A percentile compares a stretch with the other conserved stretches of the same genome.
Conservation (phyloP, 92 coral and sea anemone species). For the Paramuricea clavata region DNA sequence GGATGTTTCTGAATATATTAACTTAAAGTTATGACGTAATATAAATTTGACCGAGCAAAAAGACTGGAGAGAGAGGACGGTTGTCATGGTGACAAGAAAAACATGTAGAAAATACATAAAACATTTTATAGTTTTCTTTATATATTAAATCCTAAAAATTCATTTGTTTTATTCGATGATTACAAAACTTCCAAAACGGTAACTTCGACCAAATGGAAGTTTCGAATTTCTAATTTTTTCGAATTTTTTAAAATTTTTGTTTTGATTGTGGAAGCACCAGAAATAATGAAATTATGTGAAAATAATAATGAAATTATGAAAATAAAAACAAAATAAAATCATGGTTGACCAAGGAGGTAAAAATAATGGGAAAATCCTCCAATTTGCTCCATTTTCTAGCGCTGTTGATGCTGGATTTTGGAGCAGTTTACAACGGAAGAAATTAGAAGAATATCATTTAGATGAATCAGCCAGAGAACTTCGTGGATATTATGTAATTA, state of each 20-base stretch:
- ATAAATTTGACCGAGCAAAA: no score
- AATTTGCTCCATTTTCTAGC: conserved; percentile 95
- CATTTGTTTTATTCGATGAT: no score
- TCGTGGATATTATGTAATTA: conserved; percentile 87
- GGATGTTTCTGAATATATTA: neutral
- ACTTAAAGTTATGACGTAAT: no score
- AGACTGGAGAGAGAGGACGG: no score
- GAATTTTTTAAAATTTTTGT: neutral
- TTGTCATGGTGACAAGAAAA: no score
- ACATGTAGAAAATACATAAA: no score
- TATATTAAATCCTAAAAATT: no score
- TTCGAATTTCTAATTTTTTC: no score
- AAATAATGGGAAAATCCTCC: conserved; percentile 46
- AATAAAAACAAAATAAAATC: neutral
- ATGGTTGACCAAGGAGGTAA: conserved; percentile 31
- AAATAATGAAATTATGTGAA: neutral
- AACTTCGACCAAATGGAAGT: no score
- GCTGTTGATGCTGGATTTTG: conserved; percentile 99
- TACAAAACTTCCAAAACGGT: no score
- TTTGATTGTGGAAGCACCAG: neutral
- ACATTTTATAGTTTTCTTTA: no score
- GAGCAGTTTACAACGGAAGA: conserved; percentile 90
- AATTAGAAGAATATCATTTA: conserved; percentile 90
- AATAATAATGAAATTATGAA: neutral
- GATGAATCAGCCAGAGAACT: conserved; percentile 86